These are phyloP conservation scores for Rhynchotus rufescens DNA, from an alignment of 2,797 vertebrate genomes.

Conservation along the genomic window DNA sequence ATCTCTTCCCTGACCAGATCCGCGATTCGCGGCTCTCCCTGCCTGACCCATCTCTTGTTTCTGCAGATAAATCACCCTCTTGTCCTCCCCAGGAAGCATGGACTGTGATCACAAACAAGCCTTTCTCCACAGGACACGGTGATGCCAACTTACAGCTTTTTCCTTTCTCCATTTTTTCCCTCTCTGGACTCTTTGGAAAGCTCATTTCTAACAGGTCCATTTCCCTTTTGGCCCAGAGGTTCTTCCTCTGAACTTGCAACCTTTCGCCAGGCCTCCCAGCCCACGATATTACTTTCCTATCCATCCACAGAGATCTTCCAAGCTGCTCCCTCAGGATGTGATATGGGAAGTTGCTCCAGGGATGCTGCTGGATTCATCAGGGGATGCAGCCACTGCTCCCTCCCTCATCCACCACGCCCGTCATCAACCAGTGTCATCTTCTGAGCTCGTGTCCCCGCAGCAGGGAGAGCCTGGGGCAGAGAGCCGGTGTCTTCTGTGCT, in stretches of 20 bases:
- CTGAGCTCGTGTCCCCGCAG: neutral
- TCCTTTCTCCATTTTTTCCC: neutral
- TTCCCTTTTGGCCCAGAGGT: neutral
- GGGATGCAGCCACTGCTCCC: neutral
- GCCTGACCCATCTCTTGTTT: slow-evolving; percentile 25
- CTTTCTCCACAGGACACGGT: neutral
- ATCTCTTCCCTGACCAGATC: neutral
- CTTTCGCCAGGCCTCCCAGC: neutral
- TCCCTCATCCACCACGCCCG: neutral
- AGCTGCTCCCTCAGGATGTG: neutral
- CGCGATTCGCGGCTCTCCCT: neutral
- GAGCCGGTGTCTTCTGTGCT: neutral
- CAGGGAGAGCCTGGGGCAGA: neutral
- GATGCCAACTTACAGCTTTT: neutral
- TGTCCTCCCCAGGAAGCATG: slow-evolving; percentile 38
- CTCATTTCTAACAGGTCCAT: neutral
- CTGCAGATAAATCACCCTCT: slow-evolving; percentile 46
- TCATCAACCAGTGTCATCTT: neutral
- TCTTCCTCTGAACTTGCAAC: neutral
- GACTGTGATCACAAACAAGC: neutral
- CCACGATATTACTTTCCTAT: neutral
- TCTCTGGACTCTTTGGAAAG: neutral
- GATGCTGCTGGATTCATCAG: neutral
- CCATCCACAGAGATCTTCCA: neutral
- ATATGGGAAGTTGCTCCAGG: neutral